A percentile compares a stretch with the other conserved stretches of the same genome.
Conservation (phyloP, 2,113 vertebrate species). For the Limnothrissa miodon region DNA sequence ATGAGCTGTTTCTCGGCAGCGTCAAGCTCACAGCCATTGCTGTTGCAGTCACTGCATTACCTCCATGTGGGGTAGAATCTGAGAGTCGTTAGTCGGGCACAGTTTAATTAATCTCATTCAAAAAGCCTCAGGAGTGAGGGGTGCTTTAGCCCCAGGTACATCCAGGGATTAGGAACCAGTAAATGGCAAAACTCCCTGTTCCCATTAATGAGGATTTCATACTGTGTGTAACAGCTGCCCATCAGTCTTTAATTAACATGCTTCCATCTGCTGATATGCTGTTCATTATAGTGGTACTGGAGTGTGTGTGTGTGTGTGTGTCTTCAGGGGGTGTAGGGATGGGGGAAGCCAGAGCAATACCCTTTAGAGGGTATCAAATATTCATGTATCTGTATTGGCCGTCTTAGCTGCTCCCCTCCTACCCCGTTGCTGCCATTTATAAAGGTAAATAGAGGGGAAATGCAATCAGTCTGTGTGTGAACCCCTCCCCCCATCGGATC, state of each 20-base stretch:
- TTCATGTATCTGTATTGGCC: neutral
- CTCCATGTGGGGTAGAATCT: neutral
- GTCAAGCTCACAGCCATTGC: neutral
- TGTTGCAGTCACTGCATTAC: neutral
- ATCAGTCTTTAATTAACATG: slow-evolving; percentile 11
- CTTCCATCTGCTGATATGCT: slow-evolving; percentile 16
- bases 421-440: neutral
- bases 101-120: slow-evolving; percentile 6
- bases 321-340: neutral
- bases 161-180: neutral
- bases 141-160: slow-evolving; percentile 3
- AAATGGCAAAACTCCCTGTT: neutral
- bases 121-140: neutral
- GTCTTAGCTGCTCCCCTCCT: neutral
- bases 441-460: neutral
- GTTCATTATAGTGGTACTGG: slow-evolving; percentile 17
- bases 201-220: slow-evolving; percentile 9
- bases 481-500: neutral
- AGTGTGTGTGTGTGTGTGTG: neutral
- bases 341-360: slow-evolving; percentile 6
- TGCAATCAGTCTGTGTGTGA: neutral
- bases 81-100: neutral
- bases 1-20: neutral
- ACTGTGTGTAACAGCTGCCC: slow-evolving; percentile 17
- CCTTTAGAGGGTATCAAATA: slow-evolving; percentile 14